Evolutionary conservation across 92 coral and sea anemone species (phyloP), one percentile per base, ranked within the genome.

Genomic region (Phymanthus crucifer): DNA sequence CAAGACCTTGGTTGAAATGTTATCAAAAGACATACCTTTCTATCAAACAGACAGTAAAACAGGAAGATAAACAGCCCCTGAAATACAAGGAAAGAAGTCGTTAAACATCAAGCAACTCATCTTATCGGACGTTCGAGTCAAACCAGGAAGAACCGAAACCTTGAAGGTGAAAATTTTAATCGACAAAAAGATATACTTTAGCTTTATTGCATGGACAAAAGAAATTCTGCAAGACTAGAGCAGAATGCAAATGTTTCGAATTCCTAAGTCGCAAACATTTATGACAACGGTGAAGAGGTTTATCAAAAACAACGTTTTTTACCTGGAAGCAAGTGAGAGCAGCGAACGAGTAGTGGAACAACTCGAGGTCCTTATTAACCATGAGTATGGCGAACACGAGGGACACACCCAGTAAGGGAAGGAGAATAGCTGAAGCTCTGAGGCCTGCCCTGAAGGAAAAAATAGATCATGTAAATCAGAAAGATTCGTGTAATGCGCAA

Each of bases 311-410:
- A 0, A 33, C 27, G 21, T 37, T 24, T 45, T 76, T 4, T 77
- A 94, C 98, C 98, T 95, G 99, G 75, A 79, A 93, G 78, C 91
- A 93, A n/a, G 91, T 84, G 21, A 95, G 86, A 31, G 90, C 92
- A 70, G 99, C 97, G 66, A 93, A 95, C 1, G 91, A 82, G 64
- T 93, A 95, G 84, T 95, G 99, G 32, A 95, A 95, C 82, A 87
- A 71, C 43, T 86, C 92, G 64, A 95, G 33, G 32, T 93, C 92
- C 70, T 83, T 78, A 37, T 95, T 95, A 23, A 95, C 96, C 86
- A 94, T 86, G 21, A 95, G 87, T 12, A 95, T 83, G n/a, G 90
- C 97, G 48, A 95, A 93, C 37, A 90, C 92, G 1, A 95, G 89
- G 3, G 97, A 90, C 0, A 95, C 90, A 37, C 92, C 96, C n/a